Conservation (phyloP, 2,888 invertebrate species). For the Furcula furcula region DNA sequence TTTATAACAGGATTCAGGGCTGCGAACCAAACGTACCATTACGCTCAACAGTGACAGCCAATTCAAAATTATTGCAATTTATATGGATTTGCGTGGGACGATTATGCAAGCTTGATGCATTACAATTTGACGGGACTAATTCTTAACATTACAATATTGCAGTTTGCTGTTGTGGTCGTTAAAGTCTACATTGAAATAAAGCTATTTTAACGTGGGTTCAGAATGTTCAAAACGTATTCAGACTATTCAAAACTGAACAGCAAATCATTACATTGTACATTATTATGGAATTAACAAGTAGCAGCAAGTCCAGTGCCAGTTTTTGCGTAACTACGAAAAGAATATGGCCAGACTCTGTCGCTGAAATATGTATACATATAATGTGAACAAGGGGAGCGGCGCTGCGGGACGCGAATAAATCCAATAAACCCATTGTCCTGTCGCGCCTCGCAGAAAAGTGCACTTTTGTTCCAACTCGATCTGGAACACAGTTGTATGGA, state of each 20-base stretch:
- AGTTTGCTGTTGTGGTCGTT: slow-evolving; percentile 22
- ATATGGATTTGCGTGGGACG: slow-evolving; percentile 40
- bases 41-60: slow-evolving; percentile 32
- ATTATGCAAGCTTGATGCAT: slow-evolving; percentile 42
- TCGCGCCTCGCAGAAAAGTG: slow-evolving; percentile 51
- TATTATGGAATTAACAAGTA: slow-evolving; percentile 14
- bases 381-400: slow-evolving; percentile 41
- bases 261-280: slow-evolving; percentile 2
- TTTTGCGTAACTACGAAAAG: slow-evolving; percentile 17
- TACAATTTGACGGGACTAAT: slow-evolving; percentile 38
- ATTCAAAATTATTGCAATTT: slow-evolving; percentile 49
- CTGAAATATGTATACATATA: slow-evolving; percentile 16
- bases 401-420: slow-evolving; percentile 64
- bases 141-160: slow-evolving; percentile 32
- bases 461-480: slow-evolving; percentile 43
- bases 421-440: slow-evolving; percentile 64
- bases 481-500: slow-evolving; percentile 40
- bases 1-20: slow-evolving; percentile 43
- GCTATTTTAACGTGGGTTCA: slow-evolving; percentile 7
- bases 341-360: slow-evolving; percentile 7
- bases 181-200: slow-evolving; percentile 21
- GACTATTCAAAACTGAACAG: neutral
- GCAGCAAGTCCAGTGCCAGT: slow-evolving; percentile 23
- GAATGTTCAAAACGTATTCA: slow-evolving; percentile 1
- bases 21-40: slow-evolving; percentile 22